Evolutionary conservation across 92 coral and sea anemone species (phyloP).

Genomic region (Epizoanthus ramosus): DNA sequence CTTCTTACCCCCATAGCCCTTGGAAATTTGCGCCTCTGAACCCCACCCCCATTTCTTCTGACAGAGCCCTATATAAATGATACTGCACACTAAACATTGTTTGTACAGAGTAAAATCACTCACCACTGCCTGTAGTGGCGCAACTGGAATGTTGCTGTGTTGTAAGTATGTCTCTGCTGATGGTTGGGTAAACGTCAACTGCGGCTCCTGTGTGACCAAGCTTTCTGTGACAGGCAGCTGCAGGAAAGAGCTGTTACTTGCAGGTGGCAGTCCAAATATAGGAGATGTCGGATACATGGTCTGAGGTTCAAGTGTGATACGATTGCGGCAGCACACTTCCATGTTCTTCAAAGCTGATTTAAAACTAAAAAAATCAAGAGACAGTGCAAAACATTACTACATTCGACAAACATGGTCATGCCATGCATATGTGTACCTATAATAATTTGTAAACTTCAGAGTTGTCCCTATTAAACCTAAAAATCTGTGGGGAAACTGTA

Average conservation of each 20-base stretch:
- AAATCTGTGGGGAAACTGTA: too few relatives aligned
- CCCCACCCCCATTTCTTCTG: too few relatives aligned
- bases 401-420: neutral
- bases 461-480: too few relatives aligned
- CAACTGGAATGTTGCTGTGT: conserved; percentile 60
- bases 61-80: too few relatives aligned
- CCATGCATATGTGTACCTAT: neutral
- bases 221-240: conserved; percentile 71
- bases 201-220: conserved; percentile 68
- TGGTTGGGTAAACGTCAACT: conserved; percentile 54
- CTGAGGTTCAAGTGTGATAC: conserved; percentile 65
- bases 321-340: conserved; percentile 95
- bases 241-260: conserved; percentile 59
- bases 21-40: too few relatives aligned
- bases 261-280: conserved; percentile 68
- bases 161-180: conserved; percentile 67
- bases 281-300: conserved; percentile 59
- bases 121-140: conserved; percentile 84
- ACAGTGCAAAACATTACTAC: neutral
- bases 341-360: conserved; percentile 92
- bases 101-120: conserved; percentile 19
- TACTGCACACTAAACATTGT: too few relatives aligned
- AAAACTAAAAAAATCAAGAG: conserved; percentile 56
- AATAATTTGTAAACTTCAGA: neutral
- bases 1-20: too few relatives aligned